These are phyloP conservation scores for Lutraria lutraria DNA, from an alignment of 2,888 invertebrate species.

Conservation along the genomic window DNA sequence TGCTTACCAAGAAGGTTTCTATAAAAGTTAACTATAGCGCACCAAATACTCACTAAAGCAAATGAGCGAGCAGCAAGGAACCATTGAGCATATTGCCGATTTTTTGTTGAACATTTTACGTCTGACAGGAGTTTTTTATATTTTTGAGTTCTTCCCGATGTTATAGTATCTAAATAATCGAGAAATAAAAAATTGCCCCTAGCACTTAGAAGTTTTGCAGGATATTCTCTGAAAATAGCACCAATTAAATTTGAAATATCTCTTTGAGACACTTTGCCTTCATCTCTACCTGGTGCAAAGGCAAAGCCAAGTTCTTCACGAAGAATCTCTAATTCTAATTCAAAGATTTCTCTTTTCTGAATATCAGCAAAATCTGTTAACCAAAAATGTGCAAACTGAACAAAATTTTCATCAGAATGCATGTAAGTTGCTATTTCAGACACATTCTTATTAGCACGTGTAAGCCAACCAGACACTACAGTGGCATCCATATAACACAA, in stretches of 20 bases:
- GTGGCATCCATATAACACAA: constrained; percentile 85
- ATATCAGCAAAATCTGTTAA: constrained; percentile 83
- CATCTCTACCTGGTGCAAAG: constrained; percentile 83
- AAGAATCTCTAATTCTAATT: constrained; percentile 84
- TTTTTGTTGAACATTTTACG: constrained; percentile 84
- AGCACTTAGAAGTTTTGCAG: constrained; percentile 80
- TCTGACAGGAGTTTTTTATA: constrained; percentile 84
- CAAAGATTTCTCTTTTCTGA: constrained; percentile 84
- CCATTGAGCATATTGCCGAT: constrained; percentile 85
- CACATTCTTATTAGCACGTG: constrained; percentile 80
- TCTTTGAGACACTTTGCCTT: constrained; percentile 77
- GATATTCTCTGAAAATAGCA: constrained; percentile 85
- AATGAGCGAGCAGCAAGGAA: constrained; percentile 84
- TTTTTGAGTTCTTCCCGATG: constrained; percentile 80
- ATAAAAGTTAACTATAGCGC: constrained; percentile 85
- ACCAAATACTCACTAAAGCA: constrained; percentile 85
- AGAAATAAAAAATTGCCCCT: constrained; percentile 83
- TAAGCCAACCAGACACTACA: constrained; percentile 84
- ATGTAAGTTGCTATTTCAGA: constrained; percentile 81
- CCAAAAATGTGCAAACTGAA: constrained; percentile 86
- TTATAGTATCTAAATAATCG: constrained; percentile 84
- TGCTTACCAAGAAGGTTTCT: constrained; percentile 76
- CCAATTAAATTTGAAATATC: constrained; percentile 81
- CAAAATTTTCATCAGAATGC: constrained; percentile 80
- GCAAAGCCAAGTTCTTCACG: constrained; percentile 83